Evolutionary conservation across 2,113 vertebrate species (phyloP).

Genomic region (Mobula birostris): DNA sequence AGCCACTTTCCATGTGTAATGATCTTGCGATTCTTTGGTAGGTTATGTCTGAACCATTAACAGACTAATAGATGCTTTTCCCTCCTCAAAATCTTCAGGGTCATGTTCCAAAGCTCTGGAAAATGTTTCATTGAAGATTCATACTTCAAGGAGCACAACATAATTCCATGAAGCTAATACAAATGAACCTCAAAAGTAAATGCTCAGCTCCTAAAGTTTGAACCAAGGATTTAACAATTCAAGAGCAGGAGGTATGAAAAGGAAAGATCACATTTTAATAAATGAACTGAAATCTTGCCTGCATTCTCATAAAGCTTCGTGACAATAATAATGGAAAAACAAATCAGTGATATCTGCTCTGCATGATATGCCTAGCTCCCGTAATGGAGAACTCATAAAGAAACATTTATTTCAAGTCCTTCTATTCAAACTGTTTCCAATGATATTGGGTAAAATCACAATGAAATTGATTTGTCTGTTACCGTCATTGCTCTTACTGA

Average conservation of each 20-base stretch:
- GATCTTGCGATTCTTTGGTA: no score
- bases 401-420: neutral
- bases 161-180: neutral
- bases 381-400: neutral
- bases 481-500: neutral
- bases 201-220: neutral
- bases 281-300: neutral
- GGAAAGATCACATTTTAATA: neutral
- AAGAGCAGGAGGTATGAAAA: neutral
- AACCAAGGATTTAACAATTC: neutral
- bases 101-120: neutral
- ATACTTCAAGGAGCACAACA: neutral
- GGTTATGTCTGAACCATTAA: no score
- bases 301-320: neutral
- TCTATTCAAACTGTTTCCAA: neutral
- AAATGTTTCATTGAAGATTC: neutral
- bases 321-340: neutral
- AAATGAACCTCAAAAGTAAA: neutral
- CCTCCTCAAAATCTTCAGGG: no score
- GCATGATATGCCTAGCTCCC: neutral
- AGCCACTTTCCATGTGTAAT: no score
- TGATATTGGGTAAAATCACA: neutral
- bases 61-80: no score
- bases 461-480: conserved; percentile 19
- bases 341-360: neutral